Conservation (phyloP, 2,797 vertebrate genomes). For the Clarias fuscus region DNA sequence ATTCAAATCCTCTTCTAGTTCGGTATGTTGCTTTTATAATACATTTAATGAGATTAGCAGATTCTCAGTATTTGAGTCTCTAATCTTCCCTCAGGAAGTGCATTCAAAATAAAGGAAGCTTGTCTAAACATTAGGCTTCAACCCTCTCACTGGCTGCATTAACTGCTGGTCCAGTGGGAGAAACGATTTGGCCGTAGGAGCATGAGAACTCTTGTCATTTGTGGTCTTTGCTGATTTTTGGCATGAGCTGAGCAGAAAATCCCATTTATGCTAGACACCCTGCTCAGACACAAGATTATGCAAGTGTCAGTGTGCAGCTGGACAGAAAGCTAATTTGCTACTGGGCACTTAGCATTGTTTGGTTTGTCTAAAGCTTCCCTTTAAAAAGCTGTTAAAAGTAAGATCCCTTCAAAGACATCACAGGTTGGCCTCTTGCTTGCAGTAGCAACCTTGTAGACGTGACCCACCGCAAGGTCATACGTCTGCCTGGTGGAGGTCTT, state of each 20-base stretch:
- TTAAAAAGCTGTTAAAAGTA: constrained; percentile 41
- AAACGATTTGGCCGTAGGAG: constrained; percentile 70
- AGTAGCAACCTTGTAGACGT: constrained; percentile 42
- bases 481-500: constrained; percentile 64
- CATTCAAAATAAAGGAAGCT: constrained; percentile 26
- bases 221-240: constrained; percentile 71
- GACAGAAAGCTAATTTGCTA: constrained; percentile 61
- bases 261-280: constrained; percentile 69
- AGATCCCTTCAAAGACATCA: constrained; percentile 10
- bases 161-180: constrained; percentile 70
- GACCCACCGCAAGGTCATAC: constrained; percentile 54
- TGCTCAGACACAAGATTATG: constrained; percentile 56
- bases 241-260: constrained; percentile 71
- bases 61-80: constrained; percentile 4
- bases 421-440: background rate
- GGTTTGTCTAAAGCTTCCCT: constrained; percentile 49
- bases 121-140: constrained; percentile 71
- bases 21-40: constrained; percentile 2
- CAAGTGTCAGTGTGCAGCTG: constrained; percentile 55
- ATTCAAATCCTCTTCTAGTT: background rate
- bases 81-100: constrained; percentile 12
- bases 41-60: constrained; percentile 20
- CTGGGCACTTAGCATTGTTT: constrained; percentile 53
- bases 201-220: constrained; percentile 77
- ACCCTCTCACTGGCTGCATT: constrained; percentile 72